These are phyloP conservation scores for Sphenopsis melanotis DNA, from an alignment of 2,797 vertebrate genomes.

Conservation along the genomic window DNA sequence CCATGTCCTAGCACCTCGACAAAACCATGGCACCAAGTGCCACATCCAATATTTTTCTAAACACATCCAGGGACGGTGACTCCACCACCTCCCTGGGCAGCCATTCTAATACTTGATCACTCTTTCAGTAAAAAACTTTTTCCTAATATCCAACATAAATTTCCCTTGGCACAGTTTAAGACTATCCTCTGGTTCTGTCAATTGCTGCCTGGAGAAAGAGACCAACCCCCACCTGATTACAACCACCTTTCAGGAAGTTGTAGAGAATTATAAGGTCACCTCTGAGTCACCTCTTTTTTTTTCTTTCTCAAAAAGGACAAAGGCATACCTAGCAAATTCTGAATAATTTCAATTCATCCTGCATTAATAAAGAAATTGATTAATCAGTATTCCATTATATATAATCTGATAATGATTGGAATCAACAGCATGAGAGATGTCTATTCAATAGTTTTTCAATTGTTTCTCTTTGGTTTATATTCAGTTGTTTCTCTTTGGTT, in stretches of 20 bases:
- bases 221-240: background rate
- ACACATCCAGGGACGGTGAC: background rate
- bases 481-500: background rate
- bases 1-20: background rate
- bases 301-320: background rate
- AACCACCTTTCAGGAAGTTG: background rate
- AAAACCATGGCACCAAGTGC: background rate
- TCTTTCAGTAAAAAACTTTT: background rate
- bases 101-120: background rate
- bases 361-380: background rate
- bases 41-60: background rate
- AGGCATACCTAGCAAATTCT: background rate
- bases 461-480: background rate
- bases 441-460: background rate
- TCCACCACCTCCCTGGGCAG: background rate
- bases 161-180: background rate
- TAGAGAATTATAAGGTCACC: background rate
- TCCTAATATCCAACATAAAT: background rate
- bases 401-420: background rate
- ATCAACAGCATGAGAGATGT: background rate
- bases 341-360: background rate
- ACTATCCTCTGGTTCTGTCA: accelerated
- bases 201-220: background rate
- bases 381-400: background rate
- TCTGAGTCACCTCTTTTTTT: background rate